A percentile compares a stretch with the other conserved stretches of the same genome.
These are phyloP conservation scores for Hymenochirus boettgeri DNA, from an alignment of 2,113 vertebrate species.

Conservation along the genomic window DNA sequence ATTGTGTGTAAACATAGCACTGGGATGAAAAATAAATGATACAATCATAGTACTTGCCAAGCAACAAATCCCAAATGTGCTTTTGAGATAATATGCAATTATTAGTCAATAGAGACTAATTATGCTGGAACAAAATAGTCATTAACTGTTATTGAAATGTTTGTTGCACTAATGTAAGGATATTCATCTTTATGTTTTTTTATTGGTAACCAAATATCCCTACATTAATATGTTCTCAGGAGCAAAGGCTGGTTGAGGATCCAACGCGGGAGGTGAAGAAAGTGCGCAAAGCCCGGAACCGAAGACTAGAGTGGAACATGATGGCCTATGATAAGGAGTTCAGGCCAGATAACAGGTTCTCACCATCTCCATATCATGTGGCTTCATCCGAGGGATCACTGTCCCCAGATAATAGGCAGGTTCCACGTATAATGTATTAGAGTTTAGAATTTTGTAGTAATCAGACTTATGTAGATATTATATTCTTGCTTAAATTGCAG, in stretches of 20 bases:
- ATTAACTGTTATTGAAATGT: too few relatives aligned
- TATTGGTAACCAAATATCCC: too few relatives aligned
- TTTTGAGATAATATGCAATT: too few relatives aligned
- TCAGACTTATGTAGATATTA: background rate
- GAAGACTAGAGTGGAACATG: conserved; percentile 89
- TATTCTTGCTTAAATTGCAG: background rate
- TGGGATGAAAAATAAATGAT: too few relatives aligned
- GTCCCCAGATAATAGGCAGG: conserved; percentile 87
- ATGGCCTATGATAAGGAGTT: conserved; percentile 92
- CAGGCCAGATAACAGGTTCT: conserved; percentile 80
- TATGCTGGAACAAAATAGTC: too few relatives aligned
- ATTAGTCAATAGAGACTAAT: too few relatives aligned
- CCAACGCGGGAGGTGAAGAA: conserved; percentile 87
- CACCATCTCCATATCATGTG: conserved; percentile 85
- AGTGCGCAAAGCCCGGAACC: conserved; percentile 86
- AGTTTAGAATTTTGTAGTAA: background rate
- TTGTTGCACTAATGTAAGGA: too few relatives aligned
- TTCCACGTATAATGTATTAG: conserved; percentile 42
- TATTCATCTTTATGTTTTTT: too few relatives aligned
- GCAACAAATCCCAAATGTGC: too few relatives aligned
- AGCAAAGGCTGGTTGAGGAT: conserved; percentile 83
- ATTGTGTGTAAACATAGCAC: too few relatives aligned
- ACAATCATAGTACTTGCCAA: too few relatives aligned
- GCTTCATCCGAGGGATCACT: conserved; percentile 88
- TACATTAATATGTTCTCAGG: conserved; percentile 52